Evolutionary conservation across 64 coral and sea anemone species (phyloP).

Genomic region (Dendrophyllia cribrosa): DNA sequence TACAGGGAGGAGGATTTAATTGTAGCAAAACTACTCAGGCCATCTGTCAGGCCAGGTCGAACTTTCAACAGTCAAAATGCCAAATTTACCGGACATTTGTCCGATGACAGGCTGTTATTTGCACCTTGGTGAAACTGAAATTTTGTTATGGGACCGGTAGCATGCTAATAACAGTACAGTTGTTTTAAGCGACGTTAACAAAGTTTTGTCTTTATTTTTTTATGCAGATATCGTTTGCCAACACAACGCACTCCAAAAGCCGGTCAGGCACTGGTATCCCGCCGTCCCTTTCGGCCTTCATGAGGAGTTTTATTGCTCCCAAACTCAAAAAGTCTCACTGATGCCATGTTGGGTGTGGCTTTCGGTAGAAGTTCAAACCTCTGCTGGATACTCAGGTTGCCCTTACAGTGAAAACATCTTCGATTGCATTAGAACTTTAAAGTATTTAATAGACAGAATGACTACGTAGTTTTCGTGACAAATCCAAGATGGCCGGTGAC

Average conservation of each 20-base stretch:
- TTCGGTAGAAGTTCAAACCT: not conserved
- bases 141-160: no score
- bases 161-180: no score
- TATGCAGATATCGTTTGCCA: conserved; percentile 65
- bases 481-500: no score
- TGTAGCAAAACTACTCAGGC: no score
- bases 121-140: no score
- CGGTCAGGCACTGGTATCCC: conserved; percentile 44
- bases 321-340: conserved; percentile 67
- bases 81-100: no score
- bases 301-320: conserved; percentile 85
- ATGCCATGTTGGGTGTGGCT: not conserved
- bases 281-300: conserved; percentile 70
- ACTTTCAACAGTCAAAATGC: no score
- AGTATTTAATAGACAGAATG: not conserved
- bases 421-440: not conserved
- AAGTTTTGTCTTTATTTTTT: not conserved
- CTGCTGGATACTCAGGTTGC: not conserved
- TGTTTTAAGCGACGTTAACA: not conserved
- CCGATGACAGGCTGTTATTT: no score
- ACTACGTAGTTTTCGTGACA: not conserved
- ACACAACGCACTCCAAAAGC: conserved; percentile 66
- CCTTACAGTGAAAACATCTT: not conserved
- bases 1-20: no score
- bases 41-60: no score